Percentiles rank a stretch among this genome's conserved stretches.
Evolutionary conservation across 2,797 vertebrate genomes (phyloP).

Genomic region (Muscicapa comitata): DNA sequence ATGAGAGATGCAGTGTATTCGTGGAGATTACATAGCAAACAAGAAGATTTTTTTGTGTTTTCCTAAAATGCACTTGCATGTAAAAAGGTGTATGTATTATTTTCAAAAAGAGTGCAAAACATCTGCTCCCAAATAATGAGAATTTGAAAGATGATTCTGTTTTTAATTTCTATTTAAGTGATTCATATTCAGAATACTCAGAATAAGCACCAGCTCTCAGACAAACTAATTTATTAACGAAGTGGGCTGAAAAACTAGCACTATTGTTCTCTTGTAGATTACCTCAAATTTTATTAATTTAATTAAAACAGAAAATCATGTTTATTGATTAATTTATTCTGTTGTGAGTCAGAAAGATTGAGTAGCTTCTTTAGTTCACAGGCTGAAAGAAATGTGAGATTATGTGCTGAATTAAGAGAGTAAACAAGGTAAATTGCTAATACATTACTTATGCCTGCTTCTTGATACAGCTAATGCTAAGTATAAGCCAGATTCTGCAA

Average conservation of each 20-base stretch:
- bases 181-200: background rate
- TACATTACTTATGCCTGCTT: background rate
- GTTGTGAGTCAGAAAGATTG: background rate
- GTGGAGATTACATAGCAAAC: conserved; percentile 16
- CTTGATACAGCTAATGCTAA: background rate
- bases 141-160: background rate
- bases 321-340: conserved; percentile 55
- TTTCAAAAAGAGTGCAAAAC: background rate
- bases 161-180: background rate
- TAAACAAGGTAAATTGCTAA: background rate
- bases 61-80: background rate
- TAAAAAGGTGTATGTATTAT: background rate
- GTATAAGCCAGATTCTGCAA: background rate
- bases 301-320: conserved; percentile 61
- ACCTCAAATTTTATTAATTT: conserved; percentile 45
- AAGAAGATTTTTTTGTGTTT: background rate
- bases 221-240: background rate
- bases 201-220: background rate
- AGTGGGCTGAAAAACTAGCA: background rate
- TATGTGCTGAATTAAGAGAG: background rate
- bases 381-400: background rate
- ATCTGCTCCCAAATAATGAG: background rate
- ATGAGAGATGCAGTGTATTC: conserved; percentile 5
- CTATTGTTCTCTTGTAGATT: conserved; percentile 27
- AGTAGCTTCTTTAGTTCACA: background rate